Base-by-base conservation (phyloP, 2,113 vertebrate species). In the Nyctibius bracteatus region DNA sequence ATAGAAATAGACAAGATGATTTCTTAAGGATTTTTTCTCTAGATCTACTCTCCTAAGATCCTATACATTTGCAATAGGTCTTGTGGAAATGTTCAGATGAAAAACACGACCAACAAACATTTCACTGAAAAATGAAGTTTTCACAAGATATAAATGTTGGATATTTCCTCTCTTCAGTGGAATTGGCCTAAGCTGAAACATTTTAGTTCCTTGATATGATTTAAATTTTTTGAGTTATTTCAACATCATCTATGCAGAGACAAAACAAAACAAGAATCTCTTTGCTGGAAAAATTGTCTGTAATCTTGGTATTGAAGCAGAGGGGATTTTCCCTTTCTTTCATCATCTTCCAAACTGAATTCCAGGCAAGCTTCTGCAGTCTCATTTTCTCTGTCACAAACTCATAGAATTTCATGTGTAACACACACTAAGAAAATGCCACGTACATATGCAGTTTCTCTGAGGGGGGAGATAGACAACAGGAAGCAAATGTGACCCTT, bases 311-410 rank as follows among this genome's bases (percentile, higher is more conserved):
- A n/a, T 25, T 54, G 49, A 89, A 87, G 23, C 46, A 68, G n/a
- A 75, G 28, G 12, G 44, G 37, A 43, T 92, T 94, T 90, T 87
- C 37, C 22, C 52, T 77, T 85, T 81, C 78, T 92, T 93, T 96
- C 25, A 88, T 90, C 22, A 33, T 58, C 39, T 68, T 95, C 91
- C 85, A 95, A 85, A 68, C 27, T 80, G 66, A 89, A 94, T 96
- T 91, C 79, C 65, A 94, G 88, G 23, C 54, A 90, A 70, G n/a
- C 6, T 94, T 80, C 47, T 86, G 52, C 30, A 68, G 39, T 58
- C 41, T 71, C 11, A 16, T 79, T 92, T 94, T 87, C 51, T 75
- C 37, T 77, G 31, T 73, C 71, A 58, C 28, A 82, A 75, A 65
- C 22, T 81, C 33, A 19, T 9, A 68, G 51, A 54, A 85, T 67